These are phyloP conservation scores for Diplazon laetatorius DNA, from an alignment of 2,888 invertebrate species.

Conservation along the genomic window DNA sequence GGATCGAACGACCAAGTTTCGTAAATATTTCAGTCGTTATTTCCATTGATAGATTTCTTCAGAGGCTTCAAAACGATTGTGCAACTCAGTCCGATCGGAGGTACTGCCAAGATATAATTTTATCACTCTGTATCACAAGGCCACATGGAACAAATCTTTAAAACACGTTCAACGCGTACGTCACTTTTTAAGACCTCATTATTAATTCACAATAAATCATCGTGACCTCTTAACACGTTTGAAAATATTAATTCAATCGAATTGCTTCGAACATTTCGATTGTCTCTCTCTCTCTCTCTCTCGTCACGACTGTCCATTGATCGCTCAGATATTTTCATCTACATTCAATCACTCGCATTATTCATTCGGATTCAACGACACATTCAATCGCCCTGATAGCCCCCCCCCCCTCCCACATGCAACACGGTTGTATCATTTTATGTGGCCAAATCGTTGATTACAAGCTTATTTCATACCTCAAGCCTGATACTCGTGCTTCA, in stretches of 20 bases:
- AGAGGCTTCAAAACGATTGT: slow-evolving; percentile 69
- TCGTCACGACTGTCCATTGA: neutral
- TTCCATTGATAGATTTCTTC: slow-evolving; percentile 71
- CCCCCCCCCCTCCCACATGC: no score
- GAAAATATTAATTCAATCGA: slow-evolving; percentile 43
- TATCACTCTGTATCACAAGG: slow-evolving; percentile 59
- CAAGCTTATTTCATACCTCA: slow-evolving; percentile 29
- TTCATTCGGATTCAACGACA: slow-evolving; percentile 12
- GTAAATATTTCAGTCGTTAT: slow-evolving; percentile 71
- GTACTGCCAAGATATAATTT: slow-evolving; percentile 73
- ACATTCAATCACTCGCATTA: neutral
- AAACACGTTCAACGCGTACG: slow-evolving; percentile 23
- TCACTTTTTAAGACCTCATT: slow-evolving; percentile 40
- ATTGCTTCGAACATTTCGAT: slow-evolving; percentile 30
- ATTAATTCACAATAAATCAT: slow-evolving; percentile 50
- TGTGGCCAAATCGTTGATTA: slow-evolving; percentile 26
- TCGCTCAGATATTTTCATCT: neutral
- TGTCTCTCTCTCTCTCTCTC: neutral
- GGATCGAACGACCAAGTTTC: slow-evolving; percentile 55
- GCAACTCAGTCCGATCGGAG: slow-evolving; percentile 72
- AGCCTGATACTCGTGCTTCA: slow-evolving; percentile 40
- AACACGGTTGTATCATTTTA: slow-evolving; percentile 45
- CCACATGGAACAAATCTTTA: slow-evolving; percentile 46
- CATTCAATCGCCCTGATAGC: slow-evolving; percentile 15
- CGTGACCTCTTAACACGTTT: slow-evolving; percentile 44